phyloP scores from a whole-genome alignment of 2,888 invertebrate species.

The Tinea semifulvella region DNA sequence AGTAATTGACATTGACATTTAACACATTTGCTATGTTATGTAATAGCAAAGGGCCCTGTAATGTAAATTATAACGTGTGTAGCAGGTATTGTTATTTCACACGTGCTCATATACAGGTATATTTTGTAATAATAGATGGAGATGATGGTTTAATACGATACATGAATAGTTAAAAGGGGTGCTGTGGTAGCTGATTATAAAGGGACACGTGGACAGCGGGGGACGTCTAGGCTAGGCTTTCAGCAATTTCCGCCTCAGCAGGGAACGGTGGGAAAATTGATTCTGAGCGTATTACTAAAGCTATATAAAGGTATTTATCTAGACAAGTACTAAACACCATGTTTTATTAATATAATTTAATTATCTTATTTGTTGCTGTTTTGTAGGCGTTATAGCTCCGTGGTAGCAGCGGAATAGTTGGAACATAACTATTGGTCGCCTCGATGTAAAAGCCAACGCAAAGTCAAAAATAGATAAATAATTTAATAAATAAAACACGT shows the following conservation, averaged over 20 bases:
- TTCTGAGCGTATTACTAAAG: conserved; percentile 21
- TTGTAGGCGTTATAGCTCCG: no score
- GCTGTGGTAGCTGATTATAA: neutral
- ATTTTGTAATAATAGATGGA: neutral
- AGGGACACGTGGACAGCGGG: conserved; percentile 18
- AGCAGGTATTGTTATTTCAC: neutral
- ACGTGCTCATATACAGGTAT: neutral
- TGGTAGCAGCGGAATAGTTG: no score
- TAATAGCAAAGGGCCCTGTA: neutral
- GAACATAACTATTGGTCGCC: no score
- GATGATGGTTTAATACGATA: neutral
- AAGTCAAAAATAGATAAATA: no score
- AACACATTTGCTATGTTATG: neutral
- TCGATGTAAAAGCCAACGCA: no score
- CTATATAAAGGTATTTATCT: no score
- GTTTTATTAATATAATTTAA: no score
- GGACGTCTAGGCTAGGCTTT: conserved; percentile 24
- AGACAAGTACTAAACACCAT: no score
- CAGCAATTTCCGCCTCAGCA: conserved; percentile 28
- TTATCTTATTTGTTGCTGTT: no score
- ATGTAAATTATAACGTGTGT: no score
- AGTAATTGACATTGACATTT: neutral
- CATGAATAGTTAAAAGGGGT: neutral
- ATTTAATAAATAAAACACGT: no score
- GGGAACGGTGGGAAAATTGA: conserved; percentile 26